A percentile compares a stretch with the other conserved stretches of the same genome.
Evolutionary conservation across 2,113 vertebrate genomes (phyloP).

Genomic region (Capreolus pygargus): DNA sequence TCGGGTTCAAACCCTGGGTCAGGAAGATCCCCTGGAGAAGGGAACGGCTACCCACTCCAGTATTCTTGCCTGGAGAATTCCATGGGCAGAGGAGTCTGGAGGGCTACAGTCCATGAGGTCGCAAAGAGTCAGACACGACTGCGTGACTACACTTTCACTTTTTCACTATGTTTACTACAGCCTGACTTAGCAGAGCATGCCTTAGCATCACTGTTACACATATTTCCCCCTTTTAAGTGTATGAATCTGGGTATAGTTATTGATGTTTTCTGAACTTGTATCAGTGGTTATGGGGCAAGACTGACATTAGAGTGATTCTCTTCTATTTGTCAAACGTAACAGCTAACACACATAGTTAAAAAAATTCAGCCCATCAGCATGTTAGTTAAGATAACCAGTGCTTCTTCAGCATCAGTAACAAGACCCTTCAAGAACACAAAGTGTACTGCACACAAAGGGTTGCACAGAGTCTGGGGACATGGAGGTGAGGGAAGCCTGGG

Average conservation of each 20-base stretch:
- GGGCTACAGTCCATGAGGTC: not conserved
- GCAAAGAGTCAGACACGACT: not conserved
- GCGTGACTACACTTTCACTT: not conserved
- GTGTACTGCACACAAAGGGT: no score
- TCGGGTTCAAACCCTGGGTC: not conserved
- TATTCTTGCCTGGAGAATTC: not conserved
- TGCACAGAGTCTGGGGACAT: not conserved
- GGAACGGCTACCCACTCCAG: not conserved
- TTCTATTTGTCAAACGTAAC: not conserved
- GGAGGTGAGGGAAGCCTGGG: not conserved
- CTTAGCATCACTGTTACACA: not conserved
- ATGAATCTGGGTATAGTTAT: not conserved
- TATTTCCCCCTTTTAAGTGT: not conserved
- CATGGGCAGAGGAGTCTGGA: not conserved
- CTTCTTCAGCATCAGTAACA: not conserved
- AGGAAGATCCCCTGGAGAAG: not conserved
- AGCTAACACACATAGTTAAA: not conserved
- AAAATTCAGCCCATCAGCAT: not conserved
- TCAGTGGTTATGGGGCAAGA: not conserved
- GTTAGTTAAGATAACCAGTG: not conserved
- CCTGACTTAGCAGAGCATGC: not conserved
- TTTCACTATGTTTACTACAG: not conserved
- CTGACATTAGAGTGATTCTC: not conserved
- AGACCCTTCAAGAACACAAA: not conserved
- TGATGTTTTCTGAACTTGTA: not conserved